Percentiles rank a stretch among this genome's conserved stretches.
Conservation (phyloP, 2,113 vertebrate species). For the Cygnus buccinator region DNA sequence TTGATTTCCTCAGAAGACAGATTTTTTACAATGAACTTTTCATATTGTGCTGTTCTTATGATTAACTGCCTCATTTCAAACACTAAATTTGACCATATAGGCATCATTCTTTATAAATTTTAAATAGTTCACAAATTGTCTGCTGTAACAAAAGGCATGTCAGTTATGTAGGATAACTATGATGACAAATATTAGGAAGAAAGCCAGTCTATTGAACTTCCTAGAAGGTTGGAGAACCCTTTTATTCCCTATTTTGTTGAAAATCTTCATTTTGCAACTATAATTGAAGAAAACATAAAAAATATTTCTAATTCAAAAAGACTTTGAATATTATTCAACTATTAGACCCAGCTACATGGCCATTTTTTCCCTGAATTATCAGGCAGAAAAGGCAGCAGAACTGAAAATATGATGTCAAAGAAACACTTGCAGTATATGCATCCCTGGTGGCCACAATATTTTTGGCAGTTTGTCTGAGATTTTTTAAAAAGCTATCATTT, state of each 20-base stretch:
- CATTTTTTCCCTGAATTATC: background rate
- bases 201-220: background rate
- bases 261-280: background rate
- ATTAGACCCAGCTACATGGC: background rate
- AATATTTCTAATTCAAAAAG: background rate
- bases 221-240: background rate
- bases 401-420: background rate
- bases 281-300: background rate
- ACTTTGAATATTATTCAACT: background rate
- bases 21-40: background rate
- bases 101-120: background rate
- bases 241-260: background rate
- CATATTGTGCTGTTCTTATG: background rate
- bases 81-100: background rate
- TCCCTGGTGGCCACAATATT: background rate
- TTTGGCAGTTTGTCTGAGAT: constrained; percentile 7
- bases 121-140: background rate
- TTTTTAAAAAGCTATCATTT: constrained; percentile 20
- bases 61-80: background rate
- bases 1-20: background rate
- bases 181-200: background rate
- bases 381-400: background rate
- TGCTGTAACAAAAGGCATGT: background rate
- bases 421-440: background rate
- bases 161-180: background rate